Percentiles rank a stretch among this genome's conserved stretches.
phyloP scores from a whole-genome alignment of 2,797 vertebrate genomes.

The Channa striata region DNA sequence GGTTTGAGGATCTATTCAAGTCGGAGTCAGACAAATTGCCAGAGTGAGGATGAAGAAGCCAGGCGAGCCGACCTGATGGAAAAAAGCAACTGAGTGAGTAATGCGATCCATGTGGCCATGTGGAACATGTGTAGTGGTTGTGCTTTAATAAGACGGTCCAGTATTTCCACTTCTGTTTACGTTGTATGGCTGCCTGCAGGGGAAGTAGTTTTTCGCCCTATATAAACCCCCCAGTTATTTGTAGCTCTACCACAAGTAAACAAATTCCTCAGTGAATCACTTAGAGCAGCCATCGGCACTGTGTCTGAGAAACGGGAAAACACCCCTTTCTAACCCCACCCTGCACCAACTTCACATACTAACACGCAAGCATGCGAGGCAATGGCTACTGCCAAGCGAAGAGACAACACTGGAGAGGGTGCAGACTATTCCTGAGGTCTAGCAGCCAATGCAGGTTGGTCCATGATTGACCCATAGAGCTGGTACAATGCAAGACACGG shows the following conservation, averaged over 20 bases:
- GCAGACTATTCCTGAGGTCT: background rate
- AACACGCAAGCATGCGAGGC: conserved; percentile 7
- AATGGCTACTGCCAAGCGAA: conserved; percentile 30
- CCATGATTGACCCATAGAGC: background rate
- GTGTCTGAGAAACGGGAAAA: conserved; percentile 62
- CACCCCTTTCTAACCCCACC: conserved; percentile 61
- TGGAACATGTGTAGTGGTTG: conserved; percentile 76
- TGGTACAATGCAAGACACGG: background rate
- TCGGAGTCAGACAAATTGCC: conserved; percentile 70
- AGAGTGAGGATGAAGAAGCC: conserved; percentile 53
- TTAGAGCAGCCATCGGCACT: conserved; percentile 57
- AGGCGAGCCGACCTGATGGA: conserved; percentile 46
- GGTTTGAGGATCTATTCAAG: conserved; percentile 62
- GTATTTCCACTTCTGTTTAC: conserved; percentile 78
- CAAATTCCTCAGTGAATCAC: conserved; percentile 81
- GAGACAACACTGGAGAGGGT: background rate
- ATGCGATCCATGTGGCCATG: conserved; percentile 77
- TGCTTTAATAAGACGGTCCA: conserved; percentile 70
- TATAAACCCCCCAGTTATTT: conserved; percentile 84
- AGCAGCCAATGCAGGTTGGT: background rate
- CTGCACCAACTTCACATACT: conserved; percentile 18
- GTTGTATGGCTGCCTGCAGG: conserved; percentile 77
- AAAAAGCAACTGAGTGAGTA: conserved; percentile 67
- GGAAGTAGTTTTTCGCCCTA: conserved; percentile 71
- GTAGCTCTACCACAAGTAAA: conserved; percentile 83